Evolutionary conservation across 2,797 vertebrate genomes (phyloP).

Genomic region (Falco novaeseelandiae): DNA sequence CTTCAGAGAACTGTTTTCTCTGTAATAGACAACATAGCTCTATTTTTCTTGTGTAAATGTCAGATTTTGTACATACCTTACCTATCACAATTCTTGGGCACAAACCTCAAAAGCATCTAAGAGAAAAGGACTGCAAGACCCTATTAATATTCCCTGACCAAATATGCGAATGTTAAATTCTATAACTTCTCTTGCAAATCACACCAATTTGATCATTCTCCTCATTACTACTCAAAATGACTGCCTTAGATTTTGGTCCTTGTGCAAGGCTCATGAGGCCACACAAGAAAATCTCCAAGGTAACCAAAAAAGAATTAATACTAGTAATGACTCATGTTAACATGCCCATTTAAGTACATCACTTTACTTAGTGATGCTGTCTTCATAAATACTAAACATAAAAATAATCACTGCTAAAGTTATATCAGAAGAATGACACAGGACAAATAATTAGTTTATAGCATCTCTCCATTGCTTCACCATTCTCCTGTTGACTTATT

Average conservation of each 20-base stretch:
- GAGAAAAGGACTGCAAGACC: background rate
- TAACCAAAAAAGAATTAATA: background rate
- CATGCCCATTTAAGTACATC: background rate
- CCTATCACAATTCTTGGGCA: background rate
- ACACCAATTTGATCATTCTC: background rate
- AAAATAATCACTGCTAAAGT: background rate
- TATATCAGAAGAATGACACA: background rate
- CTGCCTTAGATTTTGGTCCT: background rate
- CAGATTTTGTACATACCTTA: background rate
- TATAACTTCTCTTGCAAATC: background rate
- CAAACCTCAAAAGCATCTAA: background rate
- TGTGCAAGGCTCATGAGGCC: background rate
- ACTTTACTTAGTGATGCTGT: background rate
- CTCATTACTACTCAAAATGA: background rate
- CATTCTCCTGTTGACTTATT: background rate
- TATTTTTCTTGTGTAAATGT: background rate
- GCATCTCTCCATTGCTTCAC: background rate
- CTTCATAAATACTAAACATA: background rate
- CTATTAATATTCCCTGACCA: background rate
- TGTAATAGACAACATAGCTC: background rate
- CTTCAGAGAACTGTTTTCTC: background rate
- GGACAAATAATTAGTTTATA: background rate
- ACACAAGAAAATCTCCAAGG: background rate
- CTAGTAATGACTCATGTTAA: background rate
- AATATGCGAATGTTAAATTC: background rate